These are phyloP conservation scores for Drosophila sulfurigaster DNA, from an alignment of 1,140 invertebrate genomes.

Conservation along the genomic window DNA sequence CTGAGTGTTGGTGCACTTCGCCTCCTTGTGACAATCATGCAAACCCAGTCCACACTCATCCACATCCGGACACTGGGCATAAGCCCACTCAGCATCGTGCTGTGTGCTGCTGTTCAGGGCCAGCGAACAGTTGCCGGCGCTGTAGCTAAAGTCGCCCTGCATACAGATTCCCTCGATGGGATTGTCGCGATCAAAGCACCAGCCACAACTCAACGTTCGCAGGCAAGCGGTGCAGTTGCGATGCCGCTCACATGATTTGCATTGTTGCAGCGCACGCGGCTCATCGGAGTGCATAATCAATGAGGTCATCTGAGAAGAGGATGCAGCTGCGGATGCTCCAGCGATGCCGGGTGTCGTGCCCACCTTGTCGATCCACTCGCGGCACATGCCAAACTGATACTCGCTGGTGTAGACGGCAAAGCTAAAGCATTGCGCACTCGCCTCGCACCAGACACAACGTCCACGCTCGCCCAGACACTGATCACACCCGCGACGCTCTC, in stretches of 20 bases:
- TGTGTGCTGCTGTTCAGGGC: constrained; percentile 86
- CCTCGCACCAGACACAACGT: constrained; percentile 97
- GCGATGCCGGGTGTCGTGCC: constrained; percentile 79
- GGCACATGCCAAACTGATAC: constrained; percentile 96
- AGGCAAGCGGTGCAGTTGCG: constrained; percentile 93
- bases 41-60: constrained; percentile 95
- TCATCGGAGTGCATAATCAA: constrained; percentile 19
- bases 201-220: constrained; percentile 94
- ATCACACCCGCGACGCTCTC: constrained; percentile 90
- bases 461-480: constrained; percentile 93
- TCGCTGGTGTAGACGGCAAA: constrained; percentile 97
- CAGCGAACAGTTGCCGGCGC: constrained; percentile 88
- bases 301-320: constrained; percentile 10
- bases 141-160: constrained; percentile 91
- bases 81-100: constrained; percentile 92
- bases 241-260: constrained; percentile 92
- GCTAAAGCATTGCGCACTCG: constrained; percentile 95
- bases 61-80: constrained; percentile 96
- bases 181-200: constrained; percentile 95
- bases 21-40: constrained; percentile 95
- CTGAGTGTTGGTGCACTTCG: constrained; percentile 96
- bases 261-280: constrained; percentile 86
- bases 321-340: constrained; percentile 29
- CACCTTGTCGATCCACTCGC: constrained; percentile 95
- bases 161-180: constrained; percentile 93